Conservation (phyloP, 2,113 vertebrate genomes). For the Osmerus mordax region DNA sequence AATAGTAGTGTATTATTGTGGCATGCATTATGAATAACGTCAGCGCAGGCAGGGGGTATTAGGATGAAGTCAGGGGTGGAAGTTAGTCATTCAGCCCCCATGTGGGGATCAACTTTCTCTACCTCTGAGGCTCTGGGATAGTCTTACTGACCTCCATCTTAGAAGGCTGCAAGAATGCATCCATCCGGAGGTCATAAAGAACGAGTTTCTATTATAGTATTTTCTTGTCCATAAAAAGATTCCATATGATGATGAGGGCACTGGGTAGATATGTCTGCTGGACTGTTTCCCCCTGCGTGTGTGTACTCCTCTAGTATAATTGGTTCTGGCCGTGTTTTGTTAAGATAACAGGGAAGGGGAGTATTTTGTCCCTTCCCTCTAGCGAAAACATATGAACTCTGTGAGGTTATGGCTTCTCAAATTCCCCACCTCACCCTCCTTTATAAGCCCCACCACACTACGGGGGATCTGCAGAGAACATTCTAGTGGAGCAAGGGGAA, state of each 20-base stretch:
- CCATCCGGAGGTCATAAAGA: not conserved
- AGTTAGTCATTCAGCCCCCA: conserved; percentile 16
- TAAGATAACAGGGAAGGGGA: conserved; percentile 3
- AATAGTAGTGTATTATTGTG: conserved; percentile 21
- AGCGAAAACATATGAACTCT: not conserved
- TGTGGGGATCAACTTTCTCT: conserved; percentile 19
- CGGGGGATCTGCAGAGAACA: conserved; percentile 4
- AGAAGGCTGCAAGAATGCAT: conserved; percentile 7
- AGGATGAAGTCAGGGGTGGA: conserved; percentile 21
- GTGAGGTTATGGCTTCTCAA: conserved; percentile 4
- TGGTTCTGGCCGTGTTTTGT: conserved; percentile 3
- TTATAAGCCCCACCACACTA: not conserved
- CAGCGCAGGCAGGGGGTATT: conserved; percentile 22
- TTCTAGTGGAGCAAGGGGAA: conserved; percentile 9
- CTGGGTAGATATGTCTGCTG: not conserved
- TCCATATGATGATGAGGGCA: conserved; percentile 10
- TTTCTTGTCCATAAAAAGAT: not conserved
- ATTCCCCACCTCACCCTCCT: conserved; percentile 6
- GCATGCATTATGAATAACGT: conserved; percentile 18
- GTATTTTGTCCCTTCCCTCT: conserved; percentile 7
- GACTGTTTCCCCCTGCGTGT: not conserved
- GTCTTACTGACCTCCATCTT: conserved; percentile 26
- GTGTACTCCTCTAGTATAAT: not conserved
- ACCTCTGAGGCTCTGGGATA: conserved; percentile 7
- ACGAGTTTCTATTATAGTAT: not conserved